Evolutionary conservation across 2,113 vertebrate species (phyloP).

Genomic region (Cephalophus harveyi): DNA sequence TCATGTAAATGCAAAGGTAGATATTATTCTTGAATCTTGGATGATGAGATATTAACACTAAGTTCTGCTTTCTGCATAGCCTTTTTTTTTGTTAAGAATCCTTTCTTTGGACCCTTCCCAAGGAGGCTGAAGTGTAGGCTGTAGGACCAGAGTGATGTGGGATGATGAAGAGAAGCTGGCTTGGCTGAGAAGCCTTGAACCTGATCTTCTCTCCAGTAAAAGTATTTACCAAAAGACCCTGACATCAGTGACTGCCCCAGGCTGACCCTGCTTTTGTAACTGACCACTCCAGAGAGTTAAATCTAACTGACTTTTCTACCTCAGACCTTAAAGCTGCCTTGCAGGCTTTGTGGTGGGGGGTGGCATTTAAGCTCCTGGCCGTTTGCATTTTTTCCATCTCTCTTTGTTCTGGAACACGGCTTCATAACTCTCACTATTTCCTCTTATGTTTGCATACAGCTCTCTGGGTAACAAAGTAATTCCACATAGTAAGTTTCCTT

Average conservation of each 20-base stretch:
- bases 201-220: neutral
- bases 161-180: neutral
- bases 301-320: neutral
- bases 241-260: neutral
- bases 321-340: neutral
- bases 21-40: neutral
- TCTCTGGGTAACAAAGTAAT: neutral
- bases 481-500: neutral
- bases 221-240: neutral
- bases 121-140: neutral
- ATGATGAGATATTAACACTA: neutral
- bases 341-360: neutral
- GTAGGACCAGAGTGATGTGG: neutral
- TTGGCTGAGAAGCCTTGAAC: neutral
- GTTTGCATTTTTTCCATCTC: neutral
- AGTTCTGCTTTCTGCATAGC: neutral
- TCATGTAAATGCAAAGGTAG: neutral
- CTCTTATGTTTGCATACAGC: neutral
- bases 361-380: neutral
- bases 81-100: neutral
- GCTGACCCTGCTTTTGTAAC: neutral
- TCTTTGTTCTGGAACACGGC: neutral
- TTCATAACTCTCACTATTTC: neutral
- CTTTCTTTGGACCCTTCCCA: neutral
- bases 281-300: neutral